A percentile compares a stretch with the other conserved stretches of the same genome.
Conservation (phyloP, 2,797 vertebrate genomes). For the Siniperca obscura region DNA sequence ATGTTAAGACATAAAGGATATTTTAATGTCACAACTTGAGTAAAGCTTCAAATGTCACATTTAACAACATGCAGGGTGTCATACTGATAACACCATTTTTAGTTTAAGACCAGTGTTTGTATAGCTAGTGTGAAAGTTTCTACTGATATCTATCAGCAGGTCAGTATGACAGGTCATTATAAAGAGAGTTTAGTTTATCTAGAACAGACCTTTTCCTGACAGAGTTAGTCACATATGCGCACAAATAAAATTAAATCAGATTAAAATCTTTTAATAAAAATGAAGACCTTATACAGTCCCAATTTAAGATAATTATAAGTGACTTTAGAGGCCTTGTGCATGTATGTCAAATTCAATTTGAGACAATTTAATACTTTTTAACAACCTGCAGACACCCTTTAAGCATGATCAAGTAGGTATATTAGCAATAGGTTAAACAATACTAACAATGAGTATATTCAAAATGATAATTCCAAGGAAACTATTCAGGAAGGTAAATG, state of each 20-base stretch:
- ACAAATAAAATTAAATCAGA: neutral
- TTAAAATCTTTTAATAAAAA: neutral
- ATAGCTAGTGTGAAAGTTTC: neutral
- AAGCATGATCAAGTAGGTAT: neutral
- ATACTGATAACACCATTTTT: neutral
- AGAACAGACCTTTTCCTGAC: neutral
- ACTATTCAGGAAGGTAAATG: neutral
- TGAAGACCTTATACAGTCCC: neutral
- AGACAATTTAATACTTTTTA: neutral
- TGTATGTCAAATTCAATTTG: neutral
- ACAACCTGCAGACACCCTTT: neutral
- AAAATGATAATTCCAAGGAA: slow-evolving; percentile 3
- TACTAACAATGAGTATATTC: slow-evolving; percentile 16
- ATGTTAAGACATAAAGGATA: slow-evolving; percentile 10
- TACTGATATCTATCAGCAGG: neutral
- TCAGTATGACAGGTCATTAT: neutral
- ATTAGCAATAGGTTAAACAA: slow-evolving; percentile 15
- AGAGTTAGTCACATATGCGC: neutral
- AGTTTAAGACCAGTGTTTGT: neutral
- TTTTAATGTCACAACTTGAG: slow-evolving; percentile 49
- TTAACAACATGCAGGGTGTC: slow-evolving; percentile 28
- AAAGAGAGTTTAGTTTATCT: neutral
- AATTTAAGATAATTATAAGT: neutral
- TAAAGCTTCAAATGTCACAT: slow-evolving; percentile 38
- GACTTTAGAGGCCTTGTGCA: neutral